A percentile compares a stretch with the other conserved stretches of the same genome.
Evolutionary conservation across 2,797 vertebrate genomes (phyloP).

Genomic region (Florisuga fusca): DNA sequence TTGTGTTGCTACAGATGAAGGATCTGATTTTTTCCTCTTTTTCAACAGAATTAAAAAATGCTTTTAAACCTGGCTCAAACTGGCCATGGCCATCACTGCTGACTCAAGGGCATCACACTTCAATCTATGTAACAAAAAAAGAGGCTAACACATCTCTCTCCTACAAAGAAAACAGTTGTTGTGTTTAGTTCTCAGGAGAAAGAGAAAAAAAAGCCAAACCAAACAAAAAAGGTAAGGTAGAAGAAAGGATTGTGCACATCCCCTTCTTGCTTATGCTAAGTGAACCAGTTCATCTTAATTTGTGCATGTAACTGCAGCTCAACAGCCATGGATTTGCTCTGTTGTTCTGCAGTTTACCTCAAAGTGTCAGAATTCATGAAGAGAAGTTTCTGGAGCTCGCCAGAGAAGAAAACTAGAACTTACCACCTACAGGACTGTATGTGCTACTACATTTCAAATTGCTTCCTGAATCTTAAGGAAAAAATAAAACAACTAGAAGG

Average conservation of each 20-base stretch:
- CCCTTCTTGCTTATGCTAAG: neutral
- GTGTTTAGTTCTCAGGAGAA: neutral
- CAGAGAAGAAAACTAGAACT: neutral
- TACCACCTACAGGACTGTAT: neutral
- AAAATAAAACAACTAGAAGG: neutral
- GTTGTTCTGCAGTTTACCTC: neutral
- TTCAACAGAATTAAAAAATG: neutral
- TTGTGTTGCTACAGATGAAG: neutral
- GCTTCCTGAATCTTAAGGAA: neutral
- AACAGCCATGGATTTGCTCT: neutral
- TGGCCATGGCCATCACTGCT: neutral
- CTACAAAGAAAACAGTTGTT: neutral
- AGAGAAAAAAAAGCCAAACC: rapidly evolving
- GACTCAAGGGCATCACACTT: neutral
- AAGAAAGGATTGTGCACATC: neutral
- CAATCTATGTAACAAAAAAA: neutral
- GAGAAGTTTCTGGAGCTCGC: neutral
- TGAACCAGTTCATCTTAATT: neutral
- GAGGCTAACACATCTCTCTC: neutral
- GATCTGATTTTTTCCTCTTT: neutral
- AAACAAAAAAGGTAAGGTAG: neutral
- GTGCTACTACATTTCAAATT: neutral
- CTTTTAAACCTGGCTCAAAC: neutral
- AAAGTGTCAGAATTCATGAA: neutral
- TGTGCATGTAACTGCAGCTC: neutral